A percentile compares a stretch with the other conserved stretches of the same genome.
Evolutionary conservation across 92 coral and sea anemone species (phyloP).

Genomic region (Zoanthus gigantus): DNA sequence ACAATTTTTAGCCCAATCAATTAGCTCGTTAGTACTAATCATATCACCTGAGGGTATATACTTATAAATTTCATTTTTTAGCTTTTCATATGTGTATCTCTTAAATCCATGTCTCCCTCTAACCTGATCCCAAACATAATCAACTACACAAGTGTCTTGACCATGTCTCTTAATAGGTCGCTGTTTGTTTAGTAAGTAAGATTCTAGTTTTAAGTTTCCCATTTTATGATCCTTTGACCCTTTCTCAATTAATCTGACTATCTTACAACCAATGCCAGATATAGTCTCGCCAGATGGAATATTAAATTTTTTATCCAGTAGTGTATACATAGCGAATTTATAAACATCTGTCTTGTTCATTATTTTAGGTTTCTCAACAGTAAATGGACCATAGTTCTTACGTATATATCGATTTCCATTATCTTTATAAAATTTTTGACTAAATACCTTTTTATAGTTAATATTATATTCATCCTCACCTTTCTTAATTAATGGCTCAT

Average conservation of each 20-base stretch:
- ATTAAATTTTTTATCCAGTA: not conserved
- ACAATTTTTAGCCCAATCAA: conserved; percentile 52
- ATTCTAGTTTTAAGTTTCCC: conserved; percentile 44
- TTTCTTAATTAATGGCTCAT: not conserved
- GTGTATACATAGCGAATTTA: conserved; percentile 4
- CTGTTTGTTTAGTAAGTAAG: conserved; percentile 45
- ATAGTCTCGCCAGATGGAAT: not conserved
- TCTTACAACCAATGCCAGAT: not conserved
- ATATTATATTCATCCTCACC: not conserved
- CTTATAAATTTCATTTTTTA: conserved; percentile 41
- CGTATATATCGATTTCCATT: too few relatives aligned
- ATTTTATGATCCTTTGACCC: conserved; percentile 8
- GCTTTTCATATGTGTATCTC: conserved; percentile 35
- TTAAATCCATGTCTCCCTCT: conserved; percentile 53
- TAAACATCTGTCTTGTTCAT: not conserved
- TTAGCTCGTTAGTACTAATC: conserved; percentile 60
- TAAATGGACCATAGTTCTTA: too few relatives aligned
- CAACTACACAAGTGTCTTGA: conserved; percentile 47
- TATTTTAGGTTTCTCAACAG: too few relatives aligned
- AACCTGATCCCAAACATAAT: conserved; percentile 61
- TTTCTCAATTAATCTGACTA: not conserved
- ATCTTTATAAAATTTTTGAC: too few relatives aligned
- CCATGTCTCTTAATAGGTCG: conserved; percentile 36
- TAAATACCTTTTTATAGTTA: too few relatives aligned
- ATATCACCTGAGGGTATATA: conserved; percentile 14